Percentiles rank a stretch among this genome's conserved stretches.
Evolutionary conservation across 2,888 invertebrate species (phyloP).

Genomic region (Octodonta nipae): DNA sequence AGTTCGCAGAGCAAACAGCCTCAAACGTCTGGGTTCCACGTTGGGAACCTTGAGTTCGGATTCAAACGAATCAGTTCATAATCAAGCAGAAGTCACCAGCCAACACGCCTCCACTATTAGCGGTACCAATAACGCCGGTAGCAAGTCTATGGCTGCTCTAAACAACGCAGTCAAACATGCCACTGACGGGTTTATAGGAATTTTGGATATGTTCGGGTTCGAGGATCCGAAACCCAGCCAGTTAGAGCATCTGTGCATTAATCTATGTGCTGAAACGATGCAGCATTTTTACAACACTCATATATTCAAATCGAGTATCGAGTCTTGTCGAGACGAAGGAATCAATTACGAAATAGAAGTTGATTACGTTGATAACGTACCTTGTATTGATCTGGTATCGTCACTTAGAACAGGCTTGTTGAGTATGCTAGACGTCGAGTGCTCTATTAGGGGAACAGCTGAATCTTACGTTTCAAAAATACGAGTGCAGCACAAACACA

Average conservation of each 20-base stretch:
- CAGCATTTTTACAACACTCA: slow-evolving; percentile 96
- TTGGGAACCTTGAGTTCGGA: slow-evolving; percentile 76
- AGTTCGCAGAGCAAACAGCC: slow-evolving; percentile 80
- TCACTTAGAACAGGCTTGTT: slow-evolving; percentile 81
- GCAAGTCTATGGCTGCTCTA: slow-evolving; percentile 80
- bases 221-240: slow-evolving; percentile 84
- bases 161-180: slow-evolving; percentile 87
- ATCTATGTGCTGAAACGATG: slow-evolving; percentile 92
- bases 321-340: slow-evolving; percentile 87
- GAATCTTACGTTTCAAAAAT: slow-evolving; percentile 72
- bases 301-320: slow-evolving; percentile 86
- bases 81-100: slow-evolving; percentile 70
- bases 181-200: slow-evolving; percentile 89
- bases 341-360: slow-evolving; percentile 81
- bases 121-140: slow-evolving; percentile 52
- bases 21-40: slow-evolving; percentile 73
- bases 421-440: slow-evolving; percentile 84
- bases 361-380: slow-evolving; percentile 89
- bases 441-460: slow-evolving; percentile 67
- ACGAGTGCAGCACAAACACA: slow-evolving; percentile 58
- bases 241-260: slow-evolving; percentile 86
- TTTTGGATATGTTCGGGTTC: slow-evolving; percentile 93
- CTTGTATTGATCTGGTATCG: slow-evolving; percentile 89
- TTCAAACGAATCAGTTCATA: slow-evolving; percentile 82
- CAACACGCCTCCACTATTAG: slow-evolving; percentile 76